These are phyloP conservation scores for Pseudolaguvia tuberculata DNA, from an alignment of 2,113 vertebrate species.

Conservation along the genomic window DNA sequence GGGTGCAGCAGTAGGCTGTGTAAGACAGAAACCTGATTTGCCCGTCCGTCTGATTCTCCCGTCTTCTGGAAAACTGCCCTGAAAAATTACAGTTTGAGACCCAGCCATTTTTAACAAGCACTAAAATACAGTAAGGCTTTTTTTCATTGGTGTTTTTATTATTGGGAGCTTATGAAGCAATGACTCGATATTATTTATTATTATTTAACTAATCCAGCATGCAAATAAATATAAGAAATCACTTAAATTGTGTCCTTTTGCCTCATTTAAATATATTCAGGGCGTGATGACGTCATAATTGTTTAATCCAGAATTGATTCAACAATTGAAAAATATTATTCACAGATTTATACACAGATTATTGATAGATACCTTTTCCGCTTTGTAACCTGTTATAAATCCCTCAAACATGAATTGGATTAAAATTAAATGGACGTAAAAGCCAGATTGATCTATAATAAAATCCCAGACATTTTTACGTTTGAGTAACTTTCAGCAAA, in stretches of 20 bases:
- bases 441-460: no score
- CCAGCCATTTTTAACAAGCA: neutral
- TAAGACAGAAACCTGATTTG: slow-evolving; percentile 57
- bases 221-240: neutral
- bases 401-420: neutral
- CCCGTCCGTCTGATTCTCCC: neutral
- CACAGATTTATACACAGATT: no score
- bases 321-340: neutral
- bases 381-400: neutral
- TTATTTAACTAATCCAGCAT: neutral
- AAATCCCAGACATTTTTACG: neutral
- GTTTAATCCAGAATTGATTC: neutral
- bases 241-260: neutral
- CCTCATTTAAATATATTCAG: neutral
- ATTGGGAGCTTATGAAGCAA: neutral
- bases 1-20: slow-evolving; percentile 99
- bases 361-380: neutral
- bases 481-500: neutral
- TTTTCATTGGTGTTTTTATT: no score
- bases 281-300: neutral
- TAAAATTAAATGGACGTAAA: no score
- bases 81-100: slow-evolving; percentile 12
- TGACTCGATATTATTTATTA: neutral
- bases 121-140: neutral
- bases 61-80: slow-evolving; percentile 13